Evolutionary conservation across 2,888 invertebrate species (phyloP).

Genomic region (Mesorhabditis spiculigera): DNA sequence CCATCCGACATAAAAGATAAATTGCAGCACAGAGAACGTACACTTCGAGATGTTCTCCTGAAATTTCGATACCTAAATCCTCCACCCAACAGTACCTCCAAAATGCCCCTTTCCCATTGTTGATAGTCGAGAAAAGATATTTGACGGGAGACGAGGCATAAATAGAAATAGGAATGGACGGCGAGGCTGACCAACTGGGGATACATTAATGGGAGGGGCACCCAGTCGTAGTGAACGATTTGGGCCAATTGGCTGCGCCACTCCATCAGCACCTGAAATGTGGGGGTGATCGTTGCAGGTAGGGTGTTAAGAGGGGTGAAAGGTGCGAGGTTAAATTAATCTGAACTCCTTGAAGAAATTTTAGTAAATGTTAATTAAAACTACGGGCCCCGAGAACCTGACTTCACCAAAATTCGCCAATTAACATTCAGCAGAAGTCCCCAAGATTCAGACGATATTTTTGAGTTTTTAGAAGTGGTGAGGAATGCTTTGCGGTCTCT

Average conservation of each 20-base stretch:
- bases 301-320: too few species aligned
- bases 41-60: too few species aligned
- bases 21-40: not conserved
- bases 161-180: constrained; percentile 47
- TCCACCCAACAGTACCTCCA: not conserved
- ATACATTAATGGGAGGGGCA: constrained; percentile 47
- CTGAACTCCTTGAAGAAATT: too few species aligned
- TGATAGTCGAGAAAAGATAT: constrained; percentile 18
- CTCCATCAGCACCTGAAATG: constrained; percentile 26
- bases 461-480: too few species aligned
- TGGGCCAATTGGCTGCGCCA: constrained; percentile 29
- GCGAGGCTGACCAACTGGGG: constrained; percentile 49
- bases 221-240: constrained; percentile 39
- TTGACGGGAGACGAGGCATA: constrained; percentile 45
- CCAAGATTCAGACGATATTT: too few species aligned
- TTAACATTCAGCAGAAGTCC: too few species aligned
- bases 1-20: constrained; percentile 4
- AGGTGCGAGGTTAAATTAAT: too few species aligned
- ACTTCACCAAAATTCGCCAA: too few species aligned
- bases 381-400: too few species aligned
- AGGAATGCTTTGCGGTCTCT: too few species aligned
- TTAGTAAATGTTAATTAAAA: too few species aligned
- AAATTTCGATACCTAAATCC: not conserved
- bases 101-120: not conserved
- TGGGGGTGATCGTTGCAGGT: too few species aligned